Base-by-base conservation (phyloP, 2,888 invertebrate species). In the Eugnorisma glareosa region DNA sequence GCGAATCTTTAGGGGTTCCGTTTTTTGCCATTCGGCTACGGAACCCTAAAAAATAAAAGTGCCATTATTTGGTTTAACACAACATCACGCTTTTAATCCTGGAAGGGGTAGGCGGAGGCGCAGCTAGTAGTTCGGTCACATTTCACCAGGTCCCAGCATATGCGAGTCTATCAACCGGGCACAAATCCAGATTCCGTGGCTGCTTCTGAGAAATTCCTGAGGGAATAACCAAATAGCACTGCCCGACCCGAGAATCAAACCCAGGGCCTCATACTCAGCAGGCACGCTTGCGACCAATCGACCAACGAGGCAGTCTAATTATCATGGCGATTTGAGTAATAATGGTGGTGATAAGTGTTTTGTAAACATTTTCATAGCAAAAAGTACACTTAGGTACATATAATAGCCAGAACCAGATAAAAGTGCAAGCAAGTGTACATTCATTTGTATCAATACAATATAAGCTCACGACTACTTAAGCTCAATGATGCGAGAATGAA, bases 401-500 rank as follows among this genome's bases (percentile, higher is more conserved):
- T 31, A 59, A 54, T 40, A n/a, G n/a, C n/a, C n/a, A n/a, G n/a
- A n/a, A n/a, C 64, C 63, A 31, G 18, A 54, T 75, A 63, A 73
- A 37, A 76, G 18, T 86, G 88, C 84, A 84, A 83, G 79, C 31
- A 79, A 90, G 88, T 90, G 88, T 90, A 87, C 51, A 54, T 73
- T 48, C 43, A 72, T 54, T 77, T 51, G 43, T 71, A 83, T 79
- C 71, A 63, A 77, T 77, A 66, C 63, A 79, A 83, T 84, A 75
- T 83, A 82, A 87, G 57, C n/a, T 73, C 73, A 73, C 75, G 75
- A 73, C 69, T 85, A 37, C 37, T 43, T 81, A 66, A 75, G 78
- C 73, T 76, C 74, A 78, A 81, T 77, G 78, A 78, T 83, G 86
- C 86, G 86, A 86, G 86, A 87, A 89, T 87, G 78, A 87, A 83